Conservation (phyloP, 1,140 invertebrate genomes). For the Berghia stephanieae region DNA sequence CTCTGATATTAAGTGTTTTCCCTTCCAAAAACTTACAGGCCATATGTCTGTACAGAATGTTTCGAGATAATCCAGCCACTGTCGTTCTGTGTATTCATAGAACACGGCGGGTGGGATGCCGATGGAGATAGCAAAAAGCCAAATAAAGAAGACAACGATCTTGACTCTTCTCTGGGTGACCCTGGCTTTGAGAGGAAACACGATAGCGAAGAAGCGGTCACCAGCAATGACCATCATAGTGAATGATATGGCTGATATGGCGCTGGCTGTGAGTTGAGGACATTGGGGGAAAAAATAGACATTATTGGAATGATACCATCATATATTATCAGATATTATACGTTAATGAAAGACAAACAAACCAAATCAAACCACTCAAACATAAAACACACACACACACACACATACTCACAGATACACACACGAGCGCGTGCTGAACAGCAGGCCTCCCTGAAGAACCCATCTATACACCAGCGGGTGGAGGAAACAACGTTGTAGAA, state of each 20-base stretch:
- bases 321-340: not conserved
- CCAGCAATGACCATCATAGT: constrained; percentile 68
- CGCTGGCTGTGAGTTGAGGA: constrained; percentile 62
- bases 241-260: constrained; percentile 68
- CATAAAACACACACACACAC: not conserved
- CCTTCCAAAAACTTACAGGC: constrained; percentile 43
- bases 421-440: no score
- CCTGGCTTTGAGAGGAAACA: constrained; percentile 67
- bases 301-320: not conserved
- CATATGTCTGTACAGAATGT: constrained; percentile 54
- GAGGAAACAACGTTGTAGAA: no score
- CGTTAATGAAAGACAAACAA: not conserved
- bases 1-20: no score
- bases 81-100: constrained; percentile 53
- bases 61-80: constrained; percentile 52
- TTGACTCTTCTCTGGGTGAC: constrained; percentile 64
- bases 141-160: constrained; percentile 63
- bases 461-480: no score
- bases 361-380: not conserved
- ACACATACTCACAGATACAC: no score
- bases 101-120: constrained; percentile 64
- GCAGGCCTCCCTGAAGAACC: no score
- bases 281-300: not conserved
- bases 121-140: constrained; percentile 62
- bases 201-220: constrained; percentile 69